Conservation (phyloP, 92 coral and sea anemone species). For the Phymanthus crucifer region DNA sequence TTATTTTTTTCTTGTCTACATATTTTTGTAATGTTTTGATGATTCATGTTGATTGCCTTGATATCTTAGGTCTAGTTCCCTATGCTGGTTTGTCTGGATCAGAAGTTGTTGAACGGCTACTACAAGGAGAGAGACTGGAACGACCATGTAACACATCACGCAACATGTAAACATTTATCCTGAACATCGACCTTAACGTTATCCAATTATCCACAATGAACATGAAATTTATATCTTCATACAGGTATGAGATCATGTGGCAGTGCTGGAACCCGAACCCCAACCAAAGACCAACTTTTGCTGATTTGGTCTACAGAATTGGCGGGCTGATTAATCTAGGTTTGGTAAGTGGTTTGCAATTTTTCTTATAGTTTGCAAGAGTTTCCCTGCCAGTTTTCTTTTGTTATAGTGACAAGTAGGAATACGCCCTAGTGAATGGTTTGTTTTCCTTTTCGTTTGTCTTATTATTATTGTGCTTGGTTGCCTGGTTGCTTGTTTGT, state of each 20-base stretch:
- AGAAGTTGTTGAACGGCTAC: constrained; percentile 15
- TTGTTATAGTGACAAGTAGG: too few species aligned
- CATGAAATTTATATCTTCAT: background rate
- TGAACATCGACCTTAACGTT: too few species aligned
- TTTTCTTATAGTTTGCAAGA: too few species aligned
- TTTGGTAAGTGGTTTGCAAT: background rate
- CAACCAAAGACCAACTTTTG: constrained; percentile 55
- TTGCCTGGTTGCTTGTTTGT: too few species aligned
- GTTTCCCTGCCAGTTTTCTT: background rate
- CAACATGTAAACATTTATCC: background rate
- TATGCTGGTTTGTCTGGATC: constrained; percentile 9
- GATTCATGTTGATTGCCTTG: background rate
- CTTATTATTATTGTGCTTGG: too few species aligned
- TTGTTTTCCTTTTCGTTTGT: too few species aligned
- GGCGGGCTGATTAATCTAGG: background rate
- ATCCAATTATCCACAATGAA: background rate
- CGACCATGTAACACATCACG: constrained; percentile 5
- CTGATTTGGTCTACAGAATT: constrained; percentile 38
- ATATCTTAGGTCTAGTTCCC: constrained; percentile 2
- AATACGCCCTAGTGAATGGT: too few species aligned
- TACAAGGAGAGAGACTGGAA: constrained; percentile 6
- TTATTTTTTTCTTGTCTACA: too few species aligned
- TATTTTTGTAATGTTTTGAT: too few species aligned
- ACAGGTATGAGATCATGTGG: constrained; percentile 11
- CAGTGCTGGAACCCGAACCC: constrained; percentile 66